Evolutionary conservation across 2,113 vertebrate species (phyloP).

Genomic region (Forbesichthys papilliferus): DNA sequence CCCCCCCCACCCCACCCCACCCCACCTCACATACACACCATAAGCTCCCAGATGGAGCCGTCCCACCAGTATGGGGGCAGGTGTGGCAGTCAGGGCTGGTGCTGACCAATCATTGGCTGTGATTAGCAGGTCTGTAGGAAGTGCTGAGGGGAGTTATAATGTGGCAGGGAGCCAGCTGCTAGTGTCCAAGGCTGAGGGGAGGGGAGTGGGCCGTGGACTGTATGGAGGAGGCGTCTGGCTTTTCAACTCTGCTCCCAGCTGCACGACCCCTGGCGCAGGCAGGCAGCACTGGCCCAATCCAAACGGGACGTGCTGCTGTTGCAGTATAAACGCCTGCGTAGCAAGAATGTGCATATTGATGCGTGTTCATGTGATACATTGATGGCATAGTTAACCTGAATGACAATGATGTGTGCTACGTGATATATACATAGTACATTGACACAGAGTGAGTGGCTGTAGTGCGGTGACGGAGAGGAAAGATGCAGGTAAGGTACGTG

Average conservation of each 20-base stretch:
- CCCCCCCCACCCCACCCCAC: conserved; percentile 78
- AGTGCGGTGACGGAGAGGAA: not conserved
- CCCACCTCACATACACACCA: conserved; percentile 72
- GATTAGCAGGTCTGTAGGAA: conserved; percentile 86
- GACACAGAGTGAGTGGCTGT: not conserved
- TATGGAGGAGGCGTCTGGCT: conserved; percentile 15
- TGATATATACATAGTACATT: not conserved
- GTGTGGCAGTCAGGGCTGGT: conserved; percentile 80
- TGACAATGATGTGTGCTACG: not conserved
- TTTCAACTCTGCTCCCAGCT: conserved; percentile 49
- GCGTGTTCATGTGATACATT: not conserved
- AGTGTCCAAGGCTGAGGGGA: conserved; percentile 64
- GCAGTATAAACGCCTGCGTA: not conserved
- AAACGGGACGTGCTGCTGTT: not conserved
- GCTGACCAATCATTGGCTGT: conserved; percentile 87
- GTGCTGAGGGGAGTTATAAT: conserved; percentile 74
- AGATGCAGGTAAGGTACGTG: not conserved
- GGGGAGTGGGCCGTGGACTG: conserved; percentile 17
- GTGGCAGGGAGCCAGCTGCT: conserved; percentile 87
- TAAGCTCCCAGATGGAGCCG: conserved; percentile 88
- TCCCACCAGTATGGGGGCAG: conserved; percentile 84
- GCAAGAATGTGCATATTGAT: not conserved
- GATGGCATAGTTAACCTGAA: not conserved
- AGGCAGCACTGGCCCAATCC: conserved; percentile 51
- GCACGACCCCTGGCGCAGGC: conserved; percentile 31